Conservation (phyloP, 2,888 invertebrate species). For the Drepanosiphum platanoidis region DNA sequence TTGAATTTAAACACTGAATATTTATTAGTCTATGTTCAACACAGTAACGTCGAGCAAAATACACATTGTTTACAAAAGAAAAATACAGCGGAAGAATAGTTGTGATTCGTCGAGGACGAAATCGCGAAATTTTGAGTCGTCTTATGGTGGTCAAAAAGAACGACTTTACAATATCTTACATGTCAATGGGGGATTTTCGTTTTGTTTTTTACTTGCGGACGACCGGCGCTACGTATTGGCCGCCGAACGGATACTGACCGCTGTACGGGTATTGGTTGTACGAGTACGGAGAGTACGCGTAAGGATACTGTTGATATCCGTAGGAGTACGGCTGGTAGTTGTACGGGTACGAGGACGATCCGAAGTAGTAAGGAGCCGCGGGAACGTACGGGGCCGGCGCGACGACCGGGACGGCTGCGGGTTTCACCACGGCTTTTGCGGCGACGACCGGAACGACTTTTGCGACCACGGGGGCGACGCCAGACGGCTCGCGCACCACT, state of each 20-base stretch:
- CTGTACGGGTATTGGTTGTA: slow-evolving; percentile 64
- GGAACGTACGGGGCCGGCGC: background rate
- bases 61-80: too few relatives aligned
- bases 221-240: background rate
- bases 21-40: too few relatives aligned
- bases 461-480: background rate
- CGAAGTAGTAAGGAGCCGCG: slow-evolving; percentile 26
- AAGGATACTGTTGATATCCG: slow-evolving; percentile 26
- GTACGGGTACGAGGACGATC: slow-evolving; percentile 55
- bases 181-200: background rate
- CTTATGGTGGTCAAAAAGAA: too few relatives aligned
- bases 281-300: slow-evolving; percentile 55
- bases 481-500: slow-evolving; percentile 60
- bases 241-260: slow-evolving; percentile 40
- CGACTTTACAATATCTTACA: too few relatives aligned
- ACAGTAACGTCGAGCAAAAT: too few relatives aligned
- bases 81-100: background rate
- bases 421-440: background rate
- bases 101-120: too few relatives aligned
- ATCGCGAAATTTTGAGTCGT: too few relatives aligned
- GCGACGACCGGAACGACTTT: background rate
- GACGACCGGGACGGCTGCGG: background rate
- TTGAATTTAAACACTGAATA: too few relatives aligned
- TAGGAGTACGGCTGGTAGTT: slow-evolving; percentile 63
- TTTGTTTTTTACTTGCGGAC: background rate